A percentile compares a stretch with the other conserved stretches of the same genome.
phyloP scores from a whole-genome alignment of 2,797 vertebrate species.

The Ispidina lecontei region DNA sequence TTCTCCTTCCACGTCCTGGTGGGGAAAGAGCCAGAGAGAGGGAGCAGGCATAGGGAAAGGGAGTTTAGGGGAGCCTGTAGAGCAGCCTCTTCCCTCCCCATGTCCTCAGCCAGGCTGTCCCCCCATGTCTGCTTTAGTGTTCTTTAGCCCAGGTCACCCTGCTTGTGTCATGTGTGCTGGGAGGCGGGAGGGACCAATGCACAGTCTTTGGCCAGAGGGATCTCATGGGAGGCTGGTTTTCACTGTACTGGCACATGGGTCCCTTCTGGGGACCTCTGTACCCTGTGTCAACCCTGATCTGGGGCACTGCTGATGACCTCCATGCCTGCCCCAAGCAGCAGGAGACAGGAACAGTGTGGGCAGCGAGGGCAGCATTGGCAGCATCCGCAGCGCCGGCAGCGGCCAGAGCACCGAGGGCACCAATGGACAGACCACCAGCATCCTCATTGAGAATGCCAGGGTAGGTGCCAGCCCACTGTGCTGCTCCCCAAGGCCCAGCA shows the following conservation, averaged over 20 bases:
- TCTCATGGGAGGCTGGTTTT: neutral
- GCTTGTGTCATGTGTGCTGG: neutral
- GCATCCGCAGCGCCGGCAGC: conserved; percentile 94
- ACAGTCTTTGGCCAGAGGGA: accelerated
- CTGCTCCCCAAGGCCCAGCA: neutral
- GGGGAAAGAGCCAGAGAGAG: neutral
- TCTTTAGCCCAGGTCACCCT: neutral
- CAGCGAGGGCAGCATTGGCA: conserved; percentile 92
- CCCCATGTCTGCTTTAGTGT: neutral
- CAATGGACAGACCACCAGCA: conserved; percentile 76
- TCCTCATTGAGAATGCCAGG: conserved; percentile 81
- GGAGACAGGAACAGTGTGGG: conserved; percentile 92
- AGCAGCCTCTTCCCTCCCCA: neutral
- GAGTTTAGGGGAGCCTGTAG: neutral
- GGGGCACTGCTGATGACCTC: neutral
- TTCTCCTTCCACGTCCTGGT: neutral
- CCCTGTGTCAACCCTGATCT: neutral
- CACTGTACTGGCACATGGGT: neutral
- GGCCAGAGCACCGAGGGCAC: conserved; percentile 94
- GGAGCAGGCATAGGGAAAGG: neutral
- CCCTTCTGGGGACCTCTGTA: neutral
- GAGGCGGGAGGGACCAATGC: neutral
- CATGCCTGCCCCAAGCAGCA: conserved; percentile 51
- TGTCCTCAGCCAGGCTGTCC: neutral
- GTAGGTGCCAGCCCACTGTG: conserved; percentile 40